Evolutionary conservation across 1,140 invertebrate species (phyloP).

Genomic region (Phymorhynchus buccinoides): DNA sequence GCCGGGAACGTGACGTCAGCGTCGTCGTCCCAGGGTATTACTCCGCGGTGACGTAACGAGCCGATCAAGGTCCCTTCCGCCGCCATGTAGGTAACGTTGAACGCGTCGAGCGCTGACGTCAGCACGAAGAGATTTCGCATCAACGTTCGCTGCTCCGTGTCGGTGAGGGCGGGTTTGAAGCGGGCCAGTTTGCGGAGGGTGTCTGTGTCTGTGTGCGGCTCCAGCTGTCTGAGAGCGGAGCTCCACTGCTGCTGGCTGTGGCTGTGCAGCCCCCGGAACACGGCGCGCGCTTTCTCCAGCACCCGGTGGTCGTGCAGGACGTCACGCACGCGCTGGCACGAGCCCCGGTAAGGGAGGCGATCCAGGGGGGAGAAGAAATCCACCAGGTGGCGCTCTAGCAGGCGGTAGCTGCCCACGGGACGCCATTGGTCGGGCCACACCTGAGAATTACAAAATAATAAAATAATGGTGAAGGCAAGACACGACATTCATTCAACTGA

Average conservation of each 20-base stretch:
- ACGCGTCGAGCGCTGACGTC: constrained; percentile 42
- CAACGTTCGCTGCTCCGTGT: constrained; percentile 35
- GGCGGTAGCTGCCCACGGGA: constrained; percentile 23
- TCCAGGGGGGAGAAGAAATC: constrained; percentile 36
- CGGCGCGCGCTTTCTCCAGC: no score
- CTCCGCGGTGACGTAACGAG: constrained; percentile 56
- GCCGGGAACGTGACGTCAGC: constrained; percentile 52
- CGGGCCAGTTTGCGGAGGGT: neutral
- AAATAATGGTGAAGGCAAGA: no score
- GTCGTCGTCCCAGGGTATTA: constrained; percentile 63
- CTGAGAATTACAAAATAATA: no score
- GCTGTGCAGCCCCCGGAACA: no score
- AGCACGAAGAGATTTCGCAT: constrained; percentile 35
- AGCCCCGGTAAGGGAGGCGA: constrained; percentile 4
- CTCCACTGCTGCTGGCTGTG: no score
- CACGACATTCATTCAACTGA: no score
- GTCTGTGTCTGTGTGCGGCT: no score
- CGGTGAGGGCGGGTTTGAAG: constrained; percentile 36
- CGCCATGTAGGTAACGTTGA: constrained; percentile 53
- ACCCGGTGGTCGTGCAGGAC: no score
- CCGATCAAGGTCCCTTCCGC: constrained; percentile 56
- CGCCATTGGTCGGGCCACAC: constrained; percentile 34
- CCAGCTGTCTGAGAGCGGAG: no score
- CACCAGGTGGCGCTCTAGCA: constrained; percentile 20
- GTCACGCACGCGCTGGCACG: neutral